Evolutionary conservation across 1,140 invertebrate species (phyloP), one percentile per base, ranked within the genome.

Genomic region (Drosophila tristis): DNA sequence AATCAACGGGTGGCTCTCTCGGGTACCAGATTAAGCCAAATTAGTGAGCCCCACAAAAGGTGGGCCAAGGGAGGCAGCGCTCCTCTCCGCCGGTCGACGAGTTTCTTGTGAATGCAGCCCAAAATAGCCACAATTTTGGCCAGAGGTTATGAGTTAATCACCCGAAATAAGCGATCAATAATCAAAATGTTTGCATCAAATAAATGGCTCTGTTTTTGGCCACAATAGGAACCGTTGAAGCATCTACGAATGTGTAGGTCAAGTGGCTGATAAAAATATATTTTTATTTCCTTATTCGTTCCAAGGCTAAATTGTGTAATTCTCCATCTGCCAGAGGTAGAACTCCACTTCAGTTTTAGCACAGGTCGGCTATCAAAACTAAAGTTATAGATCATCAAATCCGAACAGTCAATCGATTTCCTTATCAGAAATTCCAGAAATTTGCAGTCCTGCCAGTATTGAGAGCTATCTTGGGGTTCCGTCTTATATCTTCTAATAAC

Each of bases 1-100:
- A 84, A 85, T 84, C 80, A 84, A 63, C 71, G 60, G 70, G 59
- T 58, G 79, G 55, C 64, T 61, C 63, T 66, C 61, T 76, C 58
- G 60, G 55, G 68, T 13, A 72, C 57, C 59, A 60, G 74, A 82
- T 85, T 86, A 86, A 54, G 29, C 47, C 62, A 76, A 86, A 86
- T 86, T 80, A 86, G 58, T 59, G 57, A 51, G 48, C 43, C 58
- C 43, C 45, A n/a, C 16, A 26, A 39, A 31, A 25, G 29, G 49
- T 31, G 50, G 60, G 50, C 25, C 57, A 47, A 47, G 31, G 20
- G 50, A 26, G 31, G 20, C 20, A 20, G 20, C 20, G 2, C 20
- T 20, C 1, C 20, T 20, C 20, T 20, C 20, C 20, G 20, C 20
- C 20, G 20, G 44, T 31, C 49, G 45, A 48, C 44, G 15, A 45